phyloP scores from a whole-genome alignment of 2,113 vertebrate species.

The Scortum barcoo region DNA sequence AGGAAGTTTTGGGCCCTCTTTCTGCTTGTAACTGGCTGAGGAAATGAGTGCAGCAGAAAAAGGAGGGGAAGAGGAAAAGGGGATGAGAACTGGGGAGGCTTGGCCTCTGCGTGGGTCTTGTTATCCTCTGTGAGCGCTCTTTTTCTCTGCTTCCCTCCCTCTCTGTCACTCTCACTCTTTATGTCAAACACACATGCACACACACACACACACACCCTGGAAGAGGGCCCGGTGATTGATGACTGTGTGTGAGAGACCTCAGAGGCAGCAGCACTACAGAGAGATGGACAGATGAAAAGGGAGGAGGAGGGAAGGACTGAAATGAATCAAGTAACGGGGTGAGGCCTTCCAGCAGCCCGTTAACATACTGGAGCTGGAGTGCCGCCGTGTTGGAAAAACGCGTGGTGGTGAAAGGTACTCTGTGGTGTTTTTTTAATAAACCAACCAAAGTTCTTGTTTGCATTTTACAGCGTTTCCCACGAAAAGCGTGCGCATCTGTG shows the following conservation, averaged over 20 bases:
- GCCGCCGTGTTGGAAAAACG: constrained; percentile 42
- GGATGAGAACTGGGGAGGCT: too few species aligned
- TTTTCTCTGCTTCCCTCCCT: constrained; percentile 41
- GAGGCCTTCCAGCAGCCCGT: constrained; percentile 51
- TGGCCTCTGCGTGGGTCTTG: constrained; percentile 26
- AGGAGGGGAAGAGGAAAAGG: background rate
- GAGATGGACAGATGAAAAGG: constrained; percentile 72
- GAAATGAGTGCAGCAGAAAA: constrained; percentile 6
- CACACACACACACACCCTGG: constrained; percentile 45
- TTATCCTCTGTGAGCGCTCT: constrained; percentile 39
- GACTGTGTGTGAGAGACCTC: constrained; percentile 62
- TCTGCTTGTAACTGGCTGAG: background rate
- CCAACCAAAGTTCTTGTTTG: background rate
- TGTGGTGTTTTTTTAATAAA: background rate
- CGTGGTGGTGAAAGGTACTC: background rate
- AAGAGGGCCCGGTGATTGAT: constrained; percentile 67
- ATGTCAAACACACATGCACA: constrained; percentile 26
- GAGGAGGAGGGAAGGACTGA: constrained; percentile 47
- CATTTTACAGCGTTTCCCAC: too few species aligned
- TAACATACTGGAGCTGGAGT: constrained; percentile 22
- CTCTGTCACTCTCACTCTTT: constrained; percentile 46
- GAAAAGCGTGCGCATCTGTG: too few species aligned
- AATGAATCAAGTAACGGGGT: constrained; percentile 57
- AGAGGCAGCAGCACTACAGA: constrained; percentile 63
- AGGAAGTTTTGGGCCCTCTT: background rate